These are phyloP conservation scores for Nesoenas mayeri DNA, from an alignment of 2,113 vertebrate species.

Conservation along the genomic window DNA sequence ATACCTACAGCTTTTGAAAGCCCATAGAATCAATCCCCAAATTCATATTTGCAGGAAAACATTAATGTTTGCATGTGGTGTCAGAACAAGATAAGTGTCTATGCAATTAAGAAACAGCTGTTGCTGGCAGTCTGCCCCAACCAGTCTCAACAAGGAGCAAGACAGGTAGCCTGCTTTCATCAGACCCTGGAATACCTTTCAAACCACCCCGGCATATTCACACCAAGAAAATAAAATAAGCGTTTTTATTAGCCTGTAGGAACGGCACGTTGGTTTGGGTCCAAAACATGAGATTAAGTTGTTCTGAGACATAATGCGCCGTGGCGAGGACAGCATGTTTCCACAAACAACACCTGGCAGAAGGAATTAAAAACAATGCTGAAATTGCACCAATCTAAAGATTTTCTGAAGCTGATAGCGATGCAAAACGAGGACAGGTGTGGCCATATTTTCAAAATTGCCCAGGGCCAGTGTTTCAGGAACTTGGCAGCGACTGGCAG, in stretches of 20 bases:
- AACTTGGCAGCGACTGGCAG: not conserved
- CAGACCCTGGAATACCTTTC: not conserved
- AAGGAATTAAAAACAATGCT: constrained; percentile 32
- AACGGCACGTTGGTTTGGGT: not conserved
- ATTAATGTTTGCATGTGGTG: constrained; percentile 16
- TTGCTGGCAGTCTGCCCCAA: not conserved
- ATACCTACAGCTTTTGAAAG: not conserved
- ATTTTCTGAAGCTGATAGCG: not conserved
- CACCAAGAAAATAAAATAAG: not conserved
- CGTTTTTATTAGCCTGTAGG: not conserved
- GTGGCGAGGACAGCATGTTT: not conserved
- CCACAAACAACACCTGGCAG: constrained; percentile 56
- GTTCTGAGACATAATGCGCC: not conserved
- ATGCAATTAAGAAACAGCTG: constrained; percentile 56
- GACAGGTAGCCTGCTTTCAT: constrained; percentile 32
- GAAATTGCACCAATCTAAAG: constrained; percentile 22
- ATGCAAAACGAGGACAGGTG: constrained; percentile 25
- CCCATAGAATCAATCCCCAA: not conserved
- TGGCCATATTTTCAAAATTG: not conserved
- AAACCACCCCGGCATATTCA: not conserved
- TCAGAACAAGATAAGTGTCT: constrained; percentile 58
- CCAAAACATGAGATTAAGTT: not conserved
- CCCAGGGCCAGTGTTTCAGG: constrained; percentile 34
- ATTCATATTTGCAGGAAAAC: constrained; percentile 7
- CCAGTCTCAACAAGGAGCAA: constrained; percentile 25